phyloP scores from a whole-genome alignment of 2,113 vertebrate species.

The Seriola dumerili region DNA sequence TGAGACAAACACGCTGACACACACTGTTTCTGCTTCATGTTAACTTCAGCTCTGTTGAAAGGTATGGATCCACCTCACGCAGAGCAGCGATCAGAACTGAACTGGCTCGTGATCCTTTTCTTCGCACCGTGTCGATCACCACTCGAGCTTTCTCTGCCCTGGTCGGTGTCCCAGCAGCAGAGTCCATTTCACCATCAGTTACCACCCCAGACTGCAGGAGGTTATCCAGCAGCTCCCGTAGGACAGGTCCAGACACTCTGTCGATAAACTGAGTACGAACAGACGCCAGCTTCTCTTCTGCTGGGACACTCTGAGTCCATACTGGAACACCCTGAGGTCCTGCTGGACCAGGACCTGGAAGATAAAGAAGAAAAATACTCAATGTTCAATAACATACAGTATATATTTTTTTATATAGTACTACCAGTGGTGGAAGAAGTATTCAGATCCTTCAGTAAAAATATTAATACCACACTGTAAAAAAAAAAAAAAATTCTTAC shows the following conservation, averaged over 20 bases:
- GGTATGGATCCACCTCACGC: background rate
- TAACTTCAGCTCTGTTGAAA: no score
- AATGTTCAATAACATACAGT: no score
- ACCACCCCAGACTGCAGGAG: background rate
- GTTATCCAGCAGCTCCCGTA: background rate
- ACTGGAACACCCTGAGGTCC: background rate
- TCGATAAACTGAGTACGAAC: background rate
- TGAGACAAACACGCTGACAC: no score
- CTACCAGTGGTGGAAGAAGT: no score
- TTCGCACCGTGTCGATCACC: background rate
- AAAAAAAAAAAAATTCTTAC: no score
- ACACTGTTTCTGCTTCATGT: no score
- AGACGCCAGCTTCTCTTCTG: background rate
- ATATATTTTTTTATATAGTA: no score
- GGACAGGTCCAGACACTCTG: background rate
- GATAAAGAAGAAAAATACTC: background rate
- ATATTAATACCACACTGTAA: no score
- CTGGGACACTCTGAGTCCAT: background rate
- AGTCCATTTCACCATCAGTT: background rate
- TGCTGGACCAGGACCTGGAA: background rate
- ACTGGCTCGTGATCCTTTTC: background rate
- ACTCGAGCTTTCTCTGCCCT: background rate
- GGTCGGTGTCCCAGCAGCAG: no score
- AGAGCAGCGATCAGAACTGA: background rate
- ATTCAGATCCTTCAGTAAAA: no score